Conservation (phyloP, 2,888 invertebrate species). For the Cecidostiba fungosa region DNA sequence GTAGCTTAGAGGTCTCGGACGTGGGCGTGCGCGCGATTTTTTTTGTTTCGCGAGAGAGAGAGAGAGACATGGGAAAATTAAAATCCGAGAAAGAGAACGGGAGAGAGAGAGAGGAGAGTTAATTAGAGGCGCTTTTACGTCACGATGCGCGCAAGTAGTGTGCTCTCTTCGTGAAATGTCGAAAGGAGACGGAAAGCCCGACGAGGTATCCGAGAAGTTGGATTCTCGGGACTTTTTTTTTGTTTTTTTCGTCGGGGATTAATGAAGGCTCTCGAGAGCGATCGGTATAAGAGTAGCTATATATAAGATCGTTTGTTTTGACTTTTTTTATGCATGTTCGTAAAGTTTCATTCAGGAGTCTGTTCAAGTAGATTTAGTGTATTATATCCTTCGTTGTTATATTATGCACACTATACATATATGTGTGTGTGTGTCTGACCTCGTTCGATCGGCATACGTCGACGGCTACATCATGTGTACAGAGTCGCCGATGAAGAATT, state of each 20-base stretch:
- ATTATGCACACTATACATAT: too few relatives aligned
- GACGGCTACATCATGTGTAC: slow-evolving; percentile 21
- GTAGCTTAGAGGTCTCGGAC: slow-evolving; percentile 46
- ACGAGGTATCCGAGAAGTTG: slow-evolving; percentile 38
- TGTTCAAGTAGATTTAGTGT: too few relatives aligned
- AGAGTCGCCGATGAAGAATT: slow-evolving; percentile 17
- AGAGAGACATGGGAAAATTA: slow-evolving; percentile 47
- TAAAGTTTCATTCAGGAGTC: too few relatives aligned
- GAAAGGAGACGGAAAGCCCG: slow-evolving; percentile 51
- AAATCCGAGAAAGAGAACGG: slow-evolving; percentile 42
- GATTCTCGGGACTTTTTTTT: neutral
- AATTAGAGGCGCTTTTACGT: slow-evolving; percentile 59
- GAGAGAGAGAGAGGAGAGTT: slow-evolving; percentile 34
- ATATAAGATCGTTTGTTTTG: too few relatives aligned
- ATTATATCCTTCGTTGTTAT: neutral
- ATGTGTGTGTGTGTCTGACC: slow-evolving; percentile 3
- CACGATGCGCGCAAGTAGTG: slow-evolving; percentile 45
- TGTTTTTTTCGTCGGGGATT: slow-evolving; percentile 20
- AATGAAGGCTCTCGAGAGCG: neutral
- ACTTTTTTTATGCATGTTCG: too few relatives aligned
- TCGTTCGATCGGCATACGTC: slow-evolving; percentile 32
- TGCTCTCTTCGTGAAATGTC: slow-evolving; percentile 49
- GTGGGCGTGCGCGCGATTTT: slow-evolving; percentile 67
- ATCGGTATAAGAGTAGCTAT: too few relatives aligned
- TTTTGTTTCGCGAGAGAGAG: neutral